Percentiles rank a stretch among this genome's conserved stretches.
These are phyloP conservation scores for Pandion haliaetus DNA, from an alignment of 2,113 vertebrate genomes.

Conservation along the genomic window DNA sequence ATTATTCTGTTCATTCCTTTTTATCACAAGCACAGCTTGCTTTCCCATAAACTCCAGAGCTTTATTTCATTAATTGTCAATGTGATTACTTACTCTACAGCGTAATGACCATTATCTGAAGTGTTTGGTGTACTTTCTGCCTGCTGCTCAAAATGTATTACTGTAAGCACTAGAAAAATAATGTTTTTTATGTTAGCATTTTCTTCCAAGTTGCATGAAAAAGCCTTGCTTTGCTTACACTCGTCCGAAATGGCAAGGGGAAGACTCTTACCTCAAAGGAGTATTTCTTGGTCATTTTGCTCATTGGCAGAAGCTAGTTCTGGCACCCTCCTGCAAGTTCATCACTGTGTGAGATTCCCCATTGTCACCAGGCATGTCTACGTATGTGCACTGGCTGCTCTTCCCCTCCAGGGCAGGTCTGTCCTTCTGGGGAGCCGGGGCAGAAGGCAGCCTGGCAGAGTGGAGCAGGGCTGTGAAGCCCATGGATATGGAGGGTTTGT, in stretches of 20 bases:
- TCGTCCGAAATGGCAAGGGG: background rate
- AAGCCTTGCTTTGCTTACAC: background rate
- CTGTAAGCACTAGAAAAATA: background rate
- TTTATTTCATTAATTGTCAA: background rate
- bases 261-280: background rate
- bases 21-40: background rate
- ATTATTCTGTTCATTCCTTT: background rate
- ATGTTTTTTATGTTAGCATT: background rate
- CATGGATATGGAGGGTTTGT: background rate
- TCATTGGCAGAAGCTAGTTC: background rate
- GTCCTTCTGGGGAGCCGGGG: background rate
- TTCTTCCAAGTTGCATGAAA: background rate
- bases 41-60: background rate
- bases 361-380: background rate
- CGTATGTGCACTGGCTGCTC: background rate
- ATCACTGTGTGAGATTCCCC: background rate
- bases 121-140: background rate
- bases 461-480: background rate
- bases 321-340: background rate
- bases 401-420: background rate
- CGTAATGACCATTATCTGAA: background rate
- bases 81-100: background rate
- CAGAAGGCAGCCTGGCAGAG: background rate
- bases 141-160: background rate
- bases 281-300: background rate